Conservation (phyloP, 1,140 invertebrate species). For the Prorops nasuta region DNA sequence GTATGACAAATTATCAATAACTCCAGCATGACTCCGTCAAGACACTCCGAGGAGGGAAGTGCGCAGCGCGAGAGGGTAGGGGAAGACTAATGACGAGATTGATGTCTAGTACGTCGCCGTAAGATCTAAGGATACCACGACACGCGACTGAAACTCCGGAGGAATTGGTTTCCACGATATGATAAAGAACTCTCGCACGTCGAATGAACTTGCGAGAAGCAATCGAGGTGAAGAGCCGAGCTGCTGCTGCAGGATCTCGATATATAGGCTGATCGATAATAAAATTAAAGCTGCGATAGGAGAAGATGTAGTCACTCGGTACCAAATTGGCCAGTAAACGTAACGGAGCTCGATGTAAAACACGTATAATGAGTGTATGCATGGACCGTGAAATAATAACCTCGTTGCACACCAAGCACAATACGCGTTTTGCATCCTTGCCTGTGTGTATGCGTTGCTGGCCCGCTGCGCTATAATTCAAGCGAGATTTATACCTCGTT, state of each 20-base stretch:
- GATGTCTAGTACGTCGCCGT: conserved; percentile 23
- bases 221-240: too few species aligned
- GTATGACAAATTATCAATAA: conserved; percentile 42
- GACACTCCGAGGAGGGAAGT: conserved; percentile 30
- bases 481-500: conserved; percentile 21
- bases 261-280: too few species aligned
- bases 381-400: conserved; percentile 24
- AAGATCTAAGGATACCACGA: conserved; percentile 28
- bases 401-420: neutral
- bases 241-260: too few species aligned
- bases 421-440: neutral
- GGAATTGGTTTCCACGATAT: too few species aligned
- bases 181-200: too few species aligned
- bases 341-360: conserved; percentile 15
- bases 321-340: conserved; percentile 25
- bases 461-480: conserved; percentile 17
- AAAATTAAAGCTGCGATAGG: too few species aligned
- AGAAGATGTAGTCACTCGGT: conserved; percentile 7
- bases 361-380: conserved; percentile 17
- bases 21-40: conserved; percentile 27
- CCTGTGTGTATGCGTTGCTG: conserved; percentile 5
- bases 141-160: conserved; percentile 20
- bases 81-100: conserved; percentile 44
- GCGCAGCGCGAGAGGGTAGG: conserved; percentile 28
- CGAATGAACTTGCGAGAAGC: too few species aligned